Percentiles rank a stretch among this genome's conserved stretches.
Evolutionary conservation across 1,140 invertebrate species (phyloP).

Genomic region (Onthophagus taurus): DNA sequence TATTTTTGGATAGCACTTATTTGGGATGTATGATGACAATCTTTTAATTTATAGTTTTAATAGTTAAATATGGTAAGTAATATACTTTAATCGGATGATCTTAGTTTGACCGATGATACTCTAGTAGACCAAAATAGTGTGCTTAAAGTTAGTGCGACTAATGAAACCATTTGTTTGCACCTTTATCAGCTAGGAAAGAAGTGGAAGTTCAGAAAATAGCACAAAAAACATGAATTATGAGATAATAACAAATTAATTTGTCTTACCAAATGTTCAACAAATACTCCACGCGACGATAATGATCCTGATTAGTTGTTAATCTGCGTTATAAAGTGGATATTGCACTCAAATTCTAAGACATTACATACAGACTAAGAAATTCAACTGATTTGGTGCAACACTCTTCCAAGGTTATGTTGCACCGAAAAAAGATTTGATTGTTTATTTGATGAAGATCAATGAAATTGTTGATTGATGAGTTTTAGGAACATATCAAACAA

Average conservation of each 20-base stretch:
- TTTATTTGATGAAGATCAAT: background rate
- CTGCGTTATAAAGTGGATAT: background rate
- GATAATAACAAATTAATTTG: constrained; percentile 4
- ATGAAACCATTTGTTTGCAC: constrained; percentile 4
- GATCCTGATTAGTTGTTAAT: constrained; percentile 3
- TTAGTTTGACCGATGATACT: no score
- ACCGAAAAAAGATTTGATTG: constrained; percentile 4
- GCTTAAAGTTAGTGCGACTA: no score
- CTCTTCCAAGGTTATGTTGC: background rate
- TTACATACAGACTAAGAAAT: background rate
- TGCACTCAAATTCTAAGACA: background rate
- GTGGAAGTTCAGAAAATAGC: constrained; percentile 7
- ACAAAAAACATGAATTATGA: constrained; percentile 7
- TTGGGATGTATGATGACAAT: no score
- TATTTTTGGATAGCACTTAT: no score
- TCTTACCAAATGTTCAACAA: constrained; percentile 10
- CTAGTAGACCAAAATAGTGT: no score
- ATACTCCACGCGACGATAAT: constrained; percentile 5
- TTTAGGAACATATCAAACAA: constrained; percentile 3
- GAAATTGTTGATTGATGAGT: background rate
- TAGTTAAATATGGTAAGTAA: no score
- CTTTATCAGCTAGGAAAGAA: constrained; percentile 5
- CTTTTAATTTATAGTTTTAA: no score
- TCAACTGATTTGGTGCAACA: background rate
- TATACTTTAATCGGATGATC: no score